Conservation (phyloP, 2,888 invertebrate species). For the Thecophora atra region DNA sequence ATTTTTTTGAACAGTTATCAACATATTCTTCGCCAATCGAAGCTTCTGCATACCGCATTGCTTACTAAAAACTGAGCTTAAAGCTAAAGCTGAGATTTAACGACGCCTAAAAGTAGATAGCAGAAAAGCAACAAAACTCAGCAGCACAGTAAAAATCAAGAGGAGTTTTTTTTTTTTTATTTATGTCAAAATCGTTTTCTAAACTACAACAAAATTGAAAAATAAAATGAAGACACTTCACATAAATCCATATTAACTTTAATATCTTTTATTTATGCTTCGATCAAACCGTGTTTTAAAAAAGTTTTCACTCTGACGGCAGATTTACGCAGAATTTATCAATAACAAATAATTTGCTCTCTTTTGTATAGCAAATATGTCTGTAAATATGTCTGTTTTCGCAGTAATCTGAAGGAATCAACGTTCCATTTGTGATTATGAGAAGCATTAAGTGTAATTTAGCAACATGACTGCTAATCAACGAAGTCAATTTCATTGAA, state of each 20-base stretch:
- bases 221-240: no score
- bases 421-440: neutral
- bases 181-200: neutral
- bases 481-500: neutral
- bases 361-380: no score
- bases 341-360: no score
- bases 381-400: neutral
- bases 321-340: no score
- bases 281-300: neutral
- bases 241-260: no score
- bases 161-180: neutral
- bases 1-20: constrained; percentile 32
- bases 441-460: constrained; percentile 6
- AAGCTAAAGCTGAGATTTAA: neutral
- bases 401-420: neutral
- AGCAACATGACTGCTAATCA: neutral
- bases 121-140: constrained; percentile 14
- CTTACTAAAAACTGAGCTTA: constrained; percentile 50
- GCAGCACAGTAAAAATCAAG: neutral
- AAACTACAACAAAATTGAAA: neutral
- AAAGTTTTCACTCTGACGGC: no score
- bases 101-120: constrained; percentile 40
- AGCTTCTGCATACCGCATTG: constrained; percentile 60
- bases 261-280: no score
- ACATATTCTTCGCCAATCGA: constrained; percentile 56